These are phyloP conservation scores for Odontomyia ornata DNA, from an alignment of 2,888 invertebrate genomes.

Conservation along the genomic window DNA sequence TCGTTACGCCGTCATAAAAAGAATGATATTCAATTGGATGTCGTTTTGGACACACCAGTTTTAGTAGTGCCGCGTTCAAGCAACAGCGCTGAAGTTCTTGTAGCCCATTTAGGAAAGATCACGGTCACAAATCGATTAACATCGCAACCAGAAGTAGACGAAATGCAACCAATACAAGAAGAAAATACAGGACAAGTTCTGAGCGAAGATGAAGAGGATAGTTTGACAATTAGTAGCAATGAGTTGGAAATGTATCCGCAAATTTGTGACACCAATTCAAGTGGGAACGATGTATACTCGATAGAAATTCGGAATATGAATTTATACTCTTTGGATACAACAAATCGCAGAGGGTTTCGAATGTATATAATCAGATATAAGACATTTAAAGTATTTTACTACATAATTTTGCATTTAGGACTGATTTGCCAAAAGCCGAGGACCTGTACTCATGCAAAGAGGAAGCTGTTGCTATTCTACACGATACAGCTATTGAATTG, in stretches of 20 bases:
- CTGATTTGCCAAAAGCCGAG: constrained; percentile 68
- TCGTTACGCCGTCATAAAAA: neutral
- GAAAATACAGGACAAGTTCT: constrained; percentile 46
- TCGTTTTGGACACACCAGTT: constrained; percentile 90
- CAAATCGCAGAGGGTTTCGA: constrained; percentile 61
- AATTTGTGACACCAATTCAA: constrained; percentile 21
- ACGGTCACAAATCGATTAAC: constrained; percentile 63
- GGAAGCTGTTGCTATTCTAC: constrained; percentile 85
- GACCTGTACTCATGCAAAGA: constrained; percentile 78
- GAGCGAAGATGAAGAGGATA: constrained; percentile 43
- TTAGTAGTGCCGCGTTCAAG: constrained; percentile 84
- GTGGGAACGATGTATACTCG: constrained; percentile 64
- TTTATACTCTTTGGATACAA: constrained; percentile 79
- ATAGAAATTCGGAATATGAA: constrained; percentile 88
- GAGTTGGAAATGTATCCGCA: constrained; percentile 1
- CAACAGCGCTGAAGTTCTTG: constrained; percentile 82
- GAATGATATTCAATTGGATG: constrained; percentile 66
- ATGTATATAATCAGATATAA: constrained; percentile 43
- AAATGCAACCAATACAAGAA: constrained; percentile 52
- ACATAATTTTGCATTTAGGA: constrained; percentile 38
- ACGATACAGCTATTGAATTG: constrained; percentile 85
- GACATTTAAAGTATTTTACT: neutral
- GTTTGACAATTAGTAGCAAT: neutral
- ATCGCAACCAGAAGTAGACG: constrained; percentile 35
- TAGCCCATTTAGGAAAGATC: constrained; percentile 92